Evolutionary conservation across 2,888 invertebrate species (phyloP), one percentile per base, ranked within the genome.

Genomic region (Abscondita cerata): DNA sequence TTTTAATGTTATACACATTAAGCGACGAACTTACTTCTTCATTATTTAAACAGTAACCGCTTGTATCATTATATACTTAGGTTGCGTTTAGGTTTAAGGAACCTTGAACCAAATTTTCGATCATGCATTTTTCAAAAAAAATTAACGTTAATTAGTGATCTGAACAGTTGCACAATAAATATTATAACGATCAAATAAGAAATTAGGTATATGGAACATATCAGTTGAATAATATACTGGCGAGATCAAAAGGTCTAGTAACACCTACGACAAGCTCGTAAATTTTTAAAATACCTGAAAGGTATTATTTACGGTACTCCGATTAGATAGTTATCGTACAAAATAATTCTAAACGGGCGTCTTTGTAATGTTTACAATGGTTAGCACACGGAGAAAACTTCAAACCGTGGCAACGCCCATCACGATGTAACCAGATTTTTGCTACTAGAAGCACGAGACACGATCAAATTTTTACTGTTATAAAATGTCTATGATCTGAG

Each of bases 331-430:
- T 36, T 38, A 62, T 62, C 62, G 31, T 33, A 50, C 56, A 57
- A 62, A 56, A 62, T 62, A 62, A 62, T 62, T 62, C 57, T 41
- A 57, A 52, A 47, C 50, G 38, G 40, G 55, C 59, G 63, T 62
- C 59, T 58, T 59, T 64, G 65, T 61, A 57, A 59, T 60, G 54
- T 47, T 56, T 59, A 64, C 64, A 60, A 64, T 66, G 54, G 56
- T 62, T 67, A 70, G 69, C 70, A 70, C 68, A 69, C 65, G 68
- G 68, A 68, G 69, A 44, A 44, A 25, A 25, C 25, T 44, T 68
- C 64, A 59, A 61, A 62, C 54, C 57, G 36, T 44, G 67, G 68
- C 65, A 65, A 69, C 71, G 68, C 72, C 70, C 70, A 68, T 71
- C 70, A 72, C 70, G 70, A 68, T 51, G 59, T 51, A 55, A 59